phyloP scores from a whole-genome alignment of 2,888 invertebrate genomes.

The Dendrolimus houi region DNA sequence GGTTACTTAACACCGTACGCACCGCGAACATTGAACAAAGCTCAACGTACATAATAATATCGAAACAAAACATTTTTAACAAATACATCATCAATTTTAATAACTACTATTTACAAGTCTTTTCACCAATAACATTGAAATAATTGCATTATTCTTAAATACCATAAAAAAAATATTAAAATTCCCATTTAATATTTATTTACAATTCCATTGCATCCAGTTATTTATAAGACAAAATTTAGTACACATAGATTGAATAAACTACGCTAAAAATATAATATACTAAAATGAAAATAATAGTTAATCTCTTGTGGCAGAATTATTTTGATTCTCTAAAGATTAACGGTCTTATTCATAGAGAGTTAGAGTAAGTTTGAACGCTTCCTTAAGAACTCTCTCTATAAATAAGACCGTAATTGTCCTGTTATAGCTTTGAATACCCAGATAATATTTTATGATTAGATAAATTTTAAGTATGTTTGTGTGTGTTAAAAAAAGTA shows the following conservation, averaged over 20 bases:
- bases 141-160: neutral
- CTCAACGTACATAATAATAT: constrained; percentile 47
- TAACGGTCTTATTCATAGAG: too few relatives aligned
- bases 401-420: neutral
- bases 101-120: constrained; percentile 29
- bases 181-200: neutral
- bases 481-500: neutral
- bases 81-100: constrained; percentile 19
- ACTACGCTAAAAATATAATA: too few relatives aligned
- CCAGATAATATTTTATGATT: neutral
- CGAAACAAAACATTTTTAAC: constrained; percentile 21
- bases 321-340: neutral
- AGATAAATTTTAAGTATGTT: neutral
- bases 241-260: too few relatives aligned
- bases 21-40: constrained; percentile 56
- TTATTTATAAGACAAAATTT: too few relatives aligned
- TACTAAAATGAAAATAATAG: too few relatives aligned
- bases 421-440: neutral
- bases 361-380: too few relatives aligned
- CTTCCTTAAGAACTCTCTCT: neutral
- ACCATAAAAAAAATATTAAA: neutral
- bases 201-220: neutral
- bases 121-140: constrained; percentile 2
- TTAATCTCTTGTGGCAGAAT: too few relatives aligned
- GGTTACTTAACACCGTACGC: constrained; percentile 45